Conservation (phyloP, 2,797 vertebrate species). For the Semaprochilodus insignis region DNA sequence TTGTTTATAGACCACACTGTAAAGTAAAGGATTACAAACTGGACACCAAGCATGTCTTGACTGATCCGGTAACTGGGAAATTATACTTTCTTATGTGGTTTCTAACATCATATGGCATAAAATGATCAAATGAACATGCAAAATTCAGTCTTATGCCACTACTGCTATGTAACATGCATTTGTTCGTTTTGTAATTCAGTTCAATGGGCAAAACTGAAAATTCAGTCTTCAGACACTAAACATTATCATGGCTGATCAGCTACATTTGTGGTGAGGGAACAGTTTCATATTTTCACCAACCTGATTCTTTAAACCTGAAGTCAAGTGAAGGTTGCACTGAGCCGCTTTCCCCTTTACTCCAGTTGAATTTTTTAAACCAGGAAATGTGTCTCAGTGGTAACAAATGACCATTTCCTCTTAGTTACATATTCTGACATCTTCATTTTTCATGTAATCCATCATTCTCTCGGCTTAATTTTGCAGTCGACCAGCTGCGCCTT, state of each 20-base stretch:
- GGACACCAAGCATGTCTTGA: no score
- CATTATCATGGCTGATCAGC: not conserved
- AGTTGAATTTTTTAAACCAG: not conserved
- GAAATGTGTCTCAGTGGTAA: slow-evolving; percentile 10
- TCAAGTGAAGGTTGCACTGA: not conserved
- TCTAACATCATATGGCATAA: no score
- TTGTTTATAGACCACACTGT: no score
- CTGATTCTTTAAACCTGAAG: not conserved
- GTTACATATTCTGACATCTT: slow-evolving; percentile 28
- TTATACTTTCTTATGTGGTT: no score
- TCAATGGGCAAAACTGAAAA: not conserved
- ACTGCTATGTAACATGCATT: no score
- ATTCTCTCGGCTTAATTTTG: slow-evolving; percentile 7
- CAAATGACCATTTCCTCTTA: slow-evolving; percentile 13
- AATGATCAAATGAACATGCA: no score
- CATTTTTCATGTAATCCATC: slow-evolving; percentile 29
- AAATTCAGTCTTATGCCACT: no score
- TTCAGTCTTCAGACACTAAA: not conserved
- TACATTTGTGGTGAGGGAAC: no score
- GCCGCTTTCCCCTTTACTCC: not conserved
- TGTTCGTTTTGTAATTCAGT: no score
- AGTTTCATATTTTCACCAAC: not conserved
- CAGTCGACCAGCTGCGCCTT: not conserved
- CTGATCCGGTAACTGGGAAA: no score
- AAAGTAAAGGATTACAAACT: no score